phyloP scores from a whole-genome alignment of 2,113 vertebrate species.

The Alces alces region DNA sequence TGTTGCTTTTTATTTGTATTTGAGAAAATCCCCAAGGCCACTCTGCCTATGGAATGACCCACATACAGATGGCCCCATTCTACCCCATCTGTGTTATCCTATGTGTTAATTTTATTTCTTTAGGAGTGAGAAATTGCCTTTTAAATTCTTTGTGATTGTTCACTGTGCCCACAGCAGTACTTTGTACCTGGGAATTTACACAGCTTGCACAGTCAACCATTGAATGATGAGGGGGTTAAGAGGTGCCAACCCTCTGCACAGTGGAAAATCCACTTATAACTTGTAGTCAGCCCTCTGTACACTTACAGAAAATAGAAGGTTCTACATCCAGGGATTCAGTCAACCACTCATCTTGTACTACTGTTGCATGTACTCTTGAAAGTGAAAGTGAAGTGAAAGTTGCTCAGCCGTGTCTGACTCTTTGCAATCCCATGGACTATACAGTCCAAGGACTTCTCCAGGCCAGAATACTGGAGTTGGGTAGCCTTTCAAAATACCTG shows the following conservation, averaged over 20 bases:
- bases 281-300: neutral
- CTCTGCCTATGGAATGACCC: neutral
- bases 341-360: too few relatives aligned
- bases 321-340: neutral
- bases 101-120: neutral
- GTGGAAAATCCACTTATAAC: neutral
- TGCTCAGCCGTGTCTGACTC: neutral
- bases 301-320: neutral
- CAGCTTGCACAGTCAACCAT: neutral
- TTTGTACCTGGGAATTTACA: neutral
- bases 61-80: neutral
- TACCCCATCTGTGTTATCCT: neutral
- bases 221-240: neutral
- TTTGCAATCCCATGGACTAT: neutral
- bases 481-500: neutral
- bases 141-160: neutral
- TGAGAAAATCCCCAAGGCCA: neutral
- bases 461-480: neutral
- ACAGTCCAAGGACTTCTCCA: neutral
- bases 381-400: neutral
- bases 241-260: accelerated
- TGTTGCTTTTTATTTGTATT: neutral
- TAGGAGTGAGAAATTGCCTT: neutral
- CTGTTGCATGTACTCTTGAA: neutral
- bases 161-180: neutral